These are phyloP conservation scores for Stylophora pistillata DNA, from an alignment of 64 coral and sea anemone genomes.

Conservation along the genomic window DNA sequence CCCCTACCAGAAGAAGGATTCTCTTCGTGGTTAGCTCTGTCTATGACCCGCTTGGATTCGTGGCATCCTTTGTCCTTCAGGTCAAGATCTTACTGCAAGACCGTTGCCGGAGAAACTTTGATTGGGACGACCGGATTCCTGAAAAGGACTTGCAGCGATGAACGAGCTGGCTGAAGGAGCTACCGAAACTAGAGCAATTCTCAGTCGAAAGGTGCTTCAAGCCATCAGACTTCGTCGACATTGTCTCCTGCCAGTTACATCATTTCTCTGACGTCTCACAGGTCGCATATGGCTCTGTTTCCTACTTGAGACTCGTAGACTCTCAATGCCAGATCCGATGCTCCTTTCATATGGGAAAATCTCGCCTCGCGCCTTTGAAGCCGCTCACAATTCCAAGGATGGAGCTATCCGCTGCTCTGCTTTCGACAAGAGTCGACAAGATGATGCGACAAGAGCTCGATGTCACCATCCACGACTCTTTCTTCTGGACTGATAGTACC, in stretches of 20 bases:
- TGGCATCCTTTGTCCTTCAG: background rate
- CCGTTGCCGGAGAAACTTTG: background rate
- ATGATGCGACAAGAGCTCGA: background rate
- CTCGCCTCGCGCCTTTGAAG: background rate
- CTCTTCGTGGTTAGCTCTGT: background rate
- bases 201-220: background rate
- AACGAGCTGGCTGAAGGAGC: background rate
- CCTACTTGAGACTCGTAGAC: background rate
- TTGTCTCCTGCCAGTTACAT: background rate
- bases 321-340: background rate
- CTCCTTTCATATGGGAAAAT: background rate
- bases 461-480: background rate
- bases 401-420: background rate
- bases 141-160: background rate
- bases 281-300: background rate
- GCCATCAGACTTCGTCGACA: background rate
- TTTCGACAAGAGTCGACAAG: background rate
- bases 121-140: background rate
- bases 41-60: background rate
- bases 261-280: background rate
- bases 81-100: background rate
- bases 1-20: background rate
- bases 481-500: background rate
- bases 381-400: background rate
- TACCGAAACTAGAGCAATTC: background rate